phyloP scores from a whole-genome alignment of 2,888 invertebrate species.

The Clivina fossor region DNA sequence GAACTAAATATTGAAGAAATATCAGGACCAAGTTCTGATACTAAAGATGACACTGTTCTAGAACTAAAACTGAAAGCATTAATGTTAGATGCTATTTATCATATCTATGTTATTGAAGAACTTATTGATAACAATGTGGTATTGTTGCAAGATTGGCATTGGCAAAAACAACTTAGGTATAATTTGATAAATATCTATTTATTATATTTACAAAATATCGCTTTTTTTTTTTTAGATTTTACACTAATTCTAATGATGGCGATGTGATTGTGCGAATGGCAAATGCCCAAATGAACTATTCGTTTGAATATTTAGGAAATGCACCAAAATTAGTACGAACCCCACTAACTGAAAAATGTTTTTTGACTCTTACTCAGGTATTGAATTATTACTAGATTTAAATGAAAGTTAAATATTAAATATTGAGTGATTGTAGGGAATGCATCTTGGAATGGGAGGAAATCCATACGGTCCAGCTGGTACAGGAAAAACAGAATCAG shows the following conservation, averaged over 20 bases:
- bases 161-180: slow-evolving; percentile 91
- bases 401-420: no score
- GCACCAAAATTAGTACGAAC: slow-evolving; percentile 93
- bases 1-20: slow-evolving; percentile 43
- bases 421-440: slow-evolving; percentile 73
- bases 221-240: slow-evolving; percentile 63
- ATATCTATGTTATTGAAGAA: slow-evolving; percentile 77
- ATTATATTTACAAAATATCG: slow-evolving; percentile 9
- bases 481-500: slow-evolving; percentile 98
- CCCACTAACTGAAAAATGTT: slow-evolving; percentile 95
- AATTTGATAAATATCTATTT: slow-evolving; percentile 13
- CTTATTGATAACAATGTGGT: slow-evolving; percentile 71
- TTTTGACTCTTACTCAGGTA: slow-evolving; percentile 92
- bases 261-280: slow-evolving; percentile 84
- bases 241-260: slow-evolving; percentile 59
- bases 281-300: slow-evolving; percentile 91
- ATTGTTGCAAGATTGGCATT: slow-evolving; percentile 79
- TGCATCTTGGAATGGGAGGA: slow-evolving; percentile 94
- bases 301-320: slow-evolving; percentile 98
- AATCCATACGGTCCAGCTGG: slow-evolving; percentile 99
- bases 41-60: slow-evolving; percentile 45
- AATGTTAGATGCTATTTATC: slow-evolving; percentile 91
- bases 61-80: slow-evolving; percentile 88
- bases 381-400: no score
- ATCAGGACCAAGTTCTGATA: slow-evolving; percentile 34